Percentiles rank a stretch among this genome's conserved stretches.
These are phyloP conservation scores for Vultur gryphus DNA, from an alignment of 2,797 vertebrate species.

Conservation along the genomic window DNA sequence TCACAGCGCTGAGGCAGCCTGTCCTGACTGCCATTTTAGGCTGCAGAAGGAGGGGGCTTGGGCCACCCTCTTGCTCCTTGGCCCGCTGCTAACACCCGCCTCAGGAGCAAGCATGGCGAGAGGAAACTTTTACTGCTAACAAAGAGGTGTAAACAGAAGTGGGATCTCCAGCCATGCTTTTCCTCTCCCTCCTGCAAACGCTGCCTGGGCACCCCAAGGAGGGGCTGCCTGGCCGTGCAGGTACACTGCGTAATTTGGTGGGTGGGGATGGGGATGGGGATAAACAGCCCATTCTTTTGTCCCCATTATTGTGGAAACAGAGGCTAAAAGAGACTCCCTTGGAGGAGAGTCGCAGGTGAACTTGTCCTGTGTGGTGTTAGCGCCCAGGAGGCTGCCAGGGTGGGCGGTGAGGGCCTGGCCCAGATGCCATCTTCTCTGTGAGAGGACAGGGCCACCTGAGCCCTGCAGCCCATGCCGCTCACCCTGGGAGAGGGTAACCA, in stretches of 20 bases:
- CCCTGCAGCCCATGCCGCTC: rapidly evolving
- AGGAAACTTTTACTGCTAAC: background rate
- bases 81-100: background rate
- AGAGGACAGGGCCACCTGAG: background rate
- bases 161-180: background rate
- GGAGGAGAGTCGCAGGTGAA: background rate
- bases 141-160: background rate
- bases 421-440: rapidly evolving
- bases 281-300: background rate
- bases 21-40: background rate
- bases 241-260: background rate
- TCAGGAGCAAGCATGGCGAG: rapidly evolving
- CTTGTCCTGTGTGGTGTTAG: background rate
- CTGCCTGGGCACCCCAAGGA: background rate
- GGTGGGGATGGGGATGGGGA: background rate
- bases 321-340: background rate
- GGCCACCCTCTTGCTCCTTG: background rate
- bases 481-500: background rate
- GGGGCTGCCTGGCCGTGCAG: background rate
- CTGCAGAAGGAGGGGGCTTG: background rate
- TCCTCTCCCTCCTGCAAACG: background rate
- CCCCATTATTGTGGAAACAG: conserved; percentile 16
- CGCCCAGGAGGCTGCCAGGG: background rate
- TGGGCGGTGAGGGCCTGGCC: background rate
- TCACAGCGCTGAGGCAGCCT: rapidly evolving